These are phyloP conservation scores for Lithophane socia DNA, from an alignment of 2,888 invertebrate species.

Conservation along the genomic window DNA sequence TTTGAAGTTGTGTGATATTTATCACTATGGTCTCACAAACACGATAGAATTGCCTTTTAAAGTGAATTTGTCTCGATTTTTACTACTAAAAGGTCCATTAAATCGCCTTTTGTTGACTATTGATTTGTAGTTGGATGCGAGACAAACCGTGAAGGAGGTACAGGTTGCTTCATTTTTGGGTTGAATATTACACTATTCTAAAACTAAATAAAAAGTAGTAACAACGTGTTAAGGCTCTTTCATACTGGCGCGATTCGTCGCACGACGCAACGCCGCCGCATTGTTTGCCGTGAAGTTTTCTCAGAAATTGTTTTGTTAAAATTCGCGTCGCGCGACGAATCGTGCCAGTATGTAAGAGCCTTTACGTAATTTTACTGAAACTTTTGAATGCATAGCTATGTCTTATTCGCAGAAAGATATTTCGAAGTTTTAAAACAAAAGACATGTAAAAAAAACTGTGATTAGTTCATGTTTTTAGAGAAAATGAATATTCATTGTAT, in stretches of 20 bases:
- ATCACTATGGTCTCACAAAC: slow-evolving; percentile 71
- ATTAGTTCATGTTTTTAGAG: not conserved
- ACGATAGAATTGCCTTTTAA: slow-evolving; percentile 81
- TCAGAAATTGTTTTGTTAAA: too few species aligned
- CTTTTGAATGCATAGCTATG: not conserved
- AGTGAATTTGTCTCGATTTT: slow-evolving; percentile 87
- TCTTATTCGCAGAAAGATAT: not conserved
- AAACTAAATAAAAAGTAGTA: not conserved
- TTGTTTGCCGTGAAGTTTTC: too few species aligned
- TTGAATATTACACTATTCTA: not conserved
- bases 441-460: not conserved
- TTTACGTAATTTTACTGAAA: not conserved
- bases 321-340: too few species aligned
- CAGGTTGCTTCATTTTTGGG: slow-evolving; percentile 70
- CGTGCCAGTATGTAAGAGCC: too few species aligned
- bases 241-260: too few species aligned
- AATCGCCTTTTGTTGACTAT: slow-evolving; percentile 82
- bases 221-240: too few species aligned
- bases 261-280: too few species aligned
- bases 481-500: not conserved
- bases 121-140: slow-evolving; percentile 83
- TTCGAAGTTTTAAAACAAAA: not conserved
- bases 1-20: slow-evolving; percentile 69
- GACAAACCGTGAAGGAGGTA: slow-evolving; percentile 69
- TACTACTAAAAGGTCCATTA: slow-evolving; percentile 86